Evolutionary conservation across 2,113 vertebrate species (phyloP).

Genomic region (Erythrolamprus reginae): DNA sequence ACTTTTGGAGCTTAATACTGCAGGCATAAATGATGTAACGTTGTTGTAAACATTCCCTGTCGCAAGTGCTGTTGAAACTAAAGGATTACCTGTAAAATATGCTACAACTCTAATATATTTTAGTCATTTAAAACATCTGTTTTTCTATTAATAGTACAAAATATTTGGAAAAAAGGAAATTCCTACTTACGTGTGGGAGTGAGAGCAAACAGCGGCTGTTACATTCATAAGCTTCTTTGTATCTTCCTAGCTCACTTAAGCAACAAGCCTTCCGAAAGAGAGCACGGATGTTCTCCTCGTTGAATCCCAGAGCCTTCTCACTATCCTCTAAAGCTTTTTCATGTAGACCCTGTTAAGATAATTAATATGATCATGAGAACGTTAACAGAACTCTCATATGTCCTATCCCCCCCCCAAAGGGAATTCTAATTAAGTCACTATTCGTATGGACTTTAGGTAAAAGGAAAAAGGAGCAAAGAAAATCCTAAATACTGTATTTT

Average conservation of each 20-base stretch:
- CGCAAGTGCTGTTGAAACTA: not conserved
- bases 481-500: too few species aligned
- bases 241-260: conserved; percentile 80
- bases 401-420: not conserved
- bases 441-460: not conserved
- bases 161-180: not conserved
- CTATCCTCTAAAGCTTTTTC: conserved; percentile 83
- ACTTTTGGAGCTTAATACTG: not conserved
- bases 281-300: conserved; percentile 76
- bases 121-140: not conserved
- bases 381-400: not conserved
- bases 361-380: not conserved
- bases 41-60: not conserved
- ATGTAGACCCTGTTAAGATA: conserved; percentile 72
- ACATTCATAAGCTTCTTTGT: conserved; percentile 88
- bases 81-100: not conserved
- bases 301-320: conserved; percentile 74
- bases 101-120: not conserved
- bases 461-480: not conserved
- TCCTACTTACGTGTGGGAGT: conserved; percentile 78
- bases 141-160: not conserved
- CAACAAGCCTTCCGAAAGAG: conserved; percentile 88
- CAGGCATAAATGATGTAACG: not conserved
- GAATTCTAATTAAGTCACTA: not conserved
- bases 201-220: conserved; percentile 80